Percentiles rank a stretch among this genome's conserved stretches.
These are phyloP conservation scores for Calephelis virginiensis DNA, from an alignment of 1,140 invertebrate genomes.

Conservation along the genomic window DNA sequence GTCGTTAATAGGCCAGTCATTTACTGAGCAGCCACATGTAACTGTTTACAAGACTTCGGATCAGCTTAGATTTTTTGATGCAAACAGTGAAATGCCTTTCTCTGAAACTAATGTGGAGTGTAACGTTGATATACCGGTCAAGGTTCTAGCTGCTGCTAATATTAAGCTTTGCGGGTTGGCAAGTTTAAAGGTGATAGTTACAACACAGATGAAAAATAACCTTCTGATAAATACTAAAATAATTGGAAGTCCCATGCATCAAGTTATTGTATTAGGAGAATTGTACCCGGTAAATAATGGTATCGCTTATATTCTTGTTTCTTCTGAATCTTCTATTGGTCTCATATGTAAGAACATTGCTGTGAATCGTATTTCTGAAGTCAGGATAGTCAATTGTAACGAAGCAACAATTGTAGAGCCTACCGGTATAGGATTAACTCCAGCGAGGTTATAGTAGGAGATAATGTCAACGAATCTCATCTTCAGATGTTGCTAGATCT, in stretches of 20 bases:
- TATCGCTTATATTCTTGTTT: not conserved
- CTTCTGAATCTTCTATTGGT: not conserved
- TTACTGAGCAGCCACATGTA: slow-evolving; percentile 32
- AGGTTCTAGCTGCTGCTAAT: not conserved
- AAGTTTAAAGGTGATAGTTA: not conserved
- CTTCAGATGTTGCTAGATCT: slow-evolving; percentile 4
- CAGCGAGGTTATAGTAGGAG: not conserved
- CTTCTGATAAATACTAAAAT: slow-evolving; percentile 18
- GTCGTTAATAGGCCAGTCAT: slow-evolving; percentile 29
- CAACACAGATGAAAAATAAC: not conserved
- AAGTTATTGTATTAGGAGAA: slow-evolving; percentile 16
- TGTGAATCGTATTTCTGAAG: not conserved
- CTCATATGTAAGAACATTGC: not conserved
- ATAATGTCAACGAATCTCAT: not conserved
- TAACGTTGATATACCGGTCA: not conserved
- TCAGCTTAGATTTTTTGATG: slow-evolving; percentile 22
- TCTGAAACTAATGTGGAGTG: not conserved
- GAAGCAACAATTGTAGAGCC: not conserved
- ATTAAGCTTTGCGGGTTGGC: not conserved
- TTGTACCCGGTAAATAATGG: slow-evolving; percentile 8
- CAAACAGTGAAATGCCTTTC: slow-evolving; percentile 18
- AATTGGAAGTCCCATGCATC: slow-evolving; percentile 15
- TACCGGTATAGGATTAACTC: not conserved
- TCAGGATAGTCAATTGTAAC: slow-evolving; percentile 4
- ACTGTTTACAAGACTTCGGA: slow-evolving; percentile 20